phyloP scores from a whole-genome alignment of 2,888 invertebrate genomes.

The Carcina quercana region DNA sequence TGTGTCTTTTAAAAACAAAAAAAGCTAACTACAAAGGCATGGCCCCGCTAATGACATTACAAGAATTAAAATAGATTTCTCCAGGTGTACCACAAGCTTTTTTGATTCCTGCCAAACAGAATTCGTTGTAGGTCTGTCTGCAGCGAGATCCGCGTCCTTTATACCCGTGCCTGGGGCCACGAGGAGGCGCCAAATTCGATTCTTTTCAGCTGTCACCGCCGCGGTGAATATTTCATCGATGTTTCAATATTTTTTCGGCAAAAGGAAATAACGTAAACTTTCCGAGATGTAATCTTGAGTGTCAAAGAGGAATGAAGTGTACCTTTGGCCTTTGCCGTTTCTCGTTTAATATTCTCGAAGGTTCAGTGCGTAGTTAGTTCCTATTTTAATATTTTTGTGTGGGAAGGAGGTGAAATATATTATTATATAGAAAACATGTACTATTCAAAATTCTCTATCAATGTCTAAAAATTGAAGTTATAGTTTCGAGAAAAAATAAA shows the following conservation, averaged over 20 bases:
- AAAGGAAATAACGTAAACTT: conserved; percentile 42
- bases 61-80: too few relatives aligned
- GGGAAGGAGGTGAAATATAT: too few relatives aligned
- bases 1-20: too few relatives aligned
- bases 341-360: conserved; percentile 1
- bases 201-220: conserved; percentile 45
- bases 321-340: background rate
- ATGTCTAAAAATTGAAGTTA: too few relatives aligned
- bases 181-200: conserved; percentile 38
- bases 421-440: too few relatives aligned
- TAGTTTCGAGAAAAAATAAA: too few relatives aligned
- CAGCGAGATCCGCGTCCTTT: conserved; percentile 22
- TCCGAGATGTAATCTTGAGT: conserved; percentile 34
- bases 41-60: too few relatives aligned
- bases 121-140: conserved; percentile 25
- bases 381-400: background rate
- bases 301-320: conserved; percentile 22
- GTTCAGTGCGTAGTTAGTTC: background rate
- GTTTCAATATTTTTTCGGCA: conserved; percentile 22
- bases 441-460: too few relatives aligned
- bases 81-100: too few relatives aligned
- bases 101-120: too few relatives aligned
- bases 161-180: conserved; percentile 10
- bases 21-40: too few relatives aligned
- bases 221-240: conserved; percentile 42